Base-by-base conservation (phyloP, 2,797 vertebrate species). In the Tenualosa thibaudeaui region DNA sequence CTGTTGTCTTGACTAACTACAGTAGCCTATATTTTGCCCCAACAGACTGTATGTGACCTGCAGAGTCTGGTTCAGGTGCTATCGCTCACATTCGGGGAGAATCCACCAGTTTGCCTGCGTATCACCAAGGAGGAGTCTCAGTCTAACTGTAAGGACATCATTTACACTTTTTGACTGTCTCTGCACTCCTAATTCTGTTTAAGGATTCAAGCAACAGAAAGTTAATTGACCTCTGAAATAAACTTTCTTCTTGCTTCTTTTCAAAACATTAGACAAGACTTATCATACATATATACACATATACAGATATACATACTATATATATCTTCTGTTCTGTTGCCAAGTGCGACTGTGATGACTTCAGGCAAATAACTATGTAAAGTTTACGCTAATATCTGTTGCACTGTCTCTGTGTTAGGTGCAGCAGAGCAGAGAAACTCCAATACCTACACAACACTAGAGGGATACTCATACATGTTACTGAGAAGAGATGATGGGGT, bases 61-160 rank as follows among this genome's bases (percentile, higher is more conserved):
- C 85, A 95, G 68, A 96, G 96, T 49, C 93, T 99, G 83, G 95
- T 99, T 85, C 97, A 98, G 90, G 96, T 98, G 84, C 96, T 99
- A 95, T 94, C 93, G 83, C 93, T 94, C 51, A 92, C 95, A 82
- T 99, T 99, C 93, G 96, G 94, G 89, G 97, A 98, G 2, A 93
- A 91, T 2, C 97, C 97, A 86, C 97, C 98, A 0, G 92, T 99
- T 12, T 96, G 95, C 82, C 95, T 96, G 84, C 92, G 92, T 31
- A 93, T 94, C 13, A 88, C n/a, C 54, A 50, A 85, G 37, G 89
- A 93, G 94, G 96, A 84, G 40, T 78, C 37, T 19, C 71, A 78
- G 15, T 46, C 71, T 96, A 95, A 86, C 37, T 95, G 98, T 98
- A 93, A 97, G 97, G 95, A 85, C 5, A 81, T 40, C 8, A 53